Evolutionary conservation across 2,797 vertebrate genomes (phyloP).

Genomic region (Phrynocephalus guinanensis): DNA sequence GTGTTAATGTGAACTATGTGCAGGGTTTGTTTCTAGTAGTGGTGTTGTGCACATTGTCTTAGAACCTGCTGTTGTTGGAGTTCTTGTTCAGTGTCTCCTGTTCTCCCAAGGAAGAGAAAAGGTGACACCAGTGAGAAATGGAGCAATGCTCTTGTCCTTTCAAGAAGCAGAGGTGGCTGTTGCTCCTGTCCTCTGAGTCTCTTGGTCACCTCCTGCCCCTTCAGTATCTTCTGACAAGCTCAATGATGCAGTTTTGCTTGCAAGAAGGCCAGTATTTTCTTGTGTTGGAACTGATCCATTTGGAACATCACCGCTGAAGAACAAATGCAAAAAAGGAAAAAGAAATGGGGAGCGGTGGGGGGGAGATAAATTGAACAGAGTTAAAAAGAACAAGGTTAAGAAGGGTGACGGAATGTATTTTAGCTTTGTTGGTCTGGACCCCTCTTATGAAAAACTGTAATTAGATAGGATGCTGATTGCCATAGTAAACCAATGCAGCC

Average conservation of each 20-base stretch:
- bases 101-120: conserved; percentile 55
- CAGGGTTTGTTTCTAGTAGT: conserved; percentile 83
- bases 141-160: conserved; percentile 54
- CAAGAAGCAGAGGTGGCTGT: conserved; percentile 76
- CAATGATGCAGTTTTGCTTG: conserved; percentile 89
- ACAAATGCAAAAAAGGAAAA: conserved; percentile 3
- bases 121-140: conserved; percentile 52
- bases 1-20: conserved; percentile 86
- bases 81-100: conserved; percentile 71
- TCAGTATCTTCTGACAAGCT: conserved; percentile 88
- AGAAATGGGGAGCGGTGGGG: background rate
- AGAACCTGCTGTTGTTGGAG: conserved; percentile 72
- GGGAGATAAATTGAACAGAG: background rate
- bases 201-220: conserved; percentile 81
- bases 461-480: too few relatives aligned
- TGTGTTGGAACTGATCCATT: conserved; percentile 90
- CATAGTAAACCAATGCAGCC: background rate
- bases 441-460: background rate
- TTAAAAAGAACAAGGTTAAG: background rate
- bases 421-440: background rate
- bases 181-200: conserved; percentile 90
- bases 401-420: background rate
- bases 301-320: conserved; percentile 86
- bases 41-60: conserved; percentile 84
- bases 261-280: conserved; percentile 89